Percentiles rank a stretch among this genome's conserved stretches.
Conservation (phyloP, 2,888 invertebrate species). For the Papilio demoleus region DNA sequence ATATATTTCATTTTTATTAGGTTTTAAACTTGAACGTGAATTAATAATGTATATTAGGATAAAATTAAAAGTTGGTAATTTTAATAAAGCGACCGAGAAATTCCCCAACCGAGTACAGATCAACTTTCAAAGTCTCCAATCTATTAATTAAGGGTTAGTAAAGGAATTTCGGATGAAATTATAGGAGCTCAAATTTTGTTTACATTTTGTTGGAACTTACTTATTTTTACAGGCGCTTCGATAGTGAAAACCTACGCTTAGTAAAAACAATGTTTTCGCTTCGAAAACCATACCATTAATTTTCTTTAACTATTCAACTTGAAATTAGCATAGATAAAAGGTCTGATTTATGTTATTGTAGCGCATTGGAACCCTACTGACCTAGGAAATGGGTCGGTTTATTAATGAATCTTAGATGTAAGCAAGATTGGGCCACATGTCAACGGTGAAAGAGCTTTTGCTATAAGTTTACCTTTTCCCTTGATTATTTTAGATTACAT, state of each 20-base stretch:
- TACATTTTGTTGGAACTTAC: neutral
- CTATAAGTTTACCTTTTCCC: neutral
- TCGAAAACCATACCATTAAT: neutral
- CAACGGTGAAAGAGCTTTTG: neutral
- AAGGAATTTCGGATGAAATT: neutral
- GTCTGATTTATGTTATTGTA: constrained; percentile 2
- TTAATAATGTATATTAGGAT: too few relatives aligned
- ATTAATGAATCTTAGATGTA: neutral
- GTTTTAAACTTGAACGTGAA: too few relatives aligned
- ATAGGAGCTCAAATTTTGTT: neutral
- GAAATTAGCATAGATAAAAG: constrained; percentile 28
- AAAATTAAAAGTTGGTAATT: too few relatives aligned
- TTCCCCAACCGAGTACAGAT: neutral
- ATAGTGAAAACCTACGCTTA: neutral
- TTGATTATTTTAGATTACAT: neutral
- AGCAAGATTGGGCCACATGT: neutral
- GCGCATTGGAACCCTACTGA: constrained; percentile 13
- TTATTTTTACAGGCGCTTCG: neutral
- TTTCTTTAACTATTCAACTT: constrained; percentile 18
- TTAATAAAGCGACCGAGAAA: neutral
- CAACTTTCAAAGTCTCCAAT: neutral
- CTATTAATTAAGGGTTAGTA: neutral
- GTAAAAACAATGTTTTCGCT: constrained; percentile 9
- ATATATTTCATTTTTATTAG: too few relatives aligned
- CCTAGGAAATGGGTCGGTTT: neutral